Evolutionary conservation across 2,113 vertebrate species (phyloP).

Genomic region (Callopanchax toddi): DNA sequence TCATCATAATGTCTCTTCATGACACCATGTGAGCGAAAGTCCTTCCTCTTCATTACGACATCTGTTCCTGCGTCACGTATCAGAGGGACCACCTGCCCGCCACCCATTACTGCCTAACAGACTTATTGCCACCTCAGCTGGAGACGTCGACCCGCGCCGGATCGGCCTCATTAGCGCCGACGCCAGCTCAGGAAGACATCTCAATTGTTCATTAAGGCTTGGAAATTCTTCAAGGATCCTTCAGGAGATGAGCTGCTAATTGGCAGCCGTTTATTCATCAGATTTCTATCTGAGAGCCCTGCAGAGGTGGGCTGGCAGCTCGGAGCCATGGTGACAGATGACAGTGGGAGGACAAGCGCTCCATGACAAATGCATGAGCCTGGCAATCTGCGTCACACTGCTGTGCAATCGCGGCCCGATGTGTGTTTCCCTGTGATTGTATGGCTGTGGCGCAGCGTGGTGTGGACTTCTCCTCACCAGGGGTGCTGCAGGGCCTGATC

Average conservation of each 20-base stretch:
- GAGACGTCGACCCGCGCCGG: constrained; percentile 42
- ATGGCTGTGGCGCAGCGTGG: constrained; percentile 17
- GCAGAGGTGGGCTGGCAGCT: constrained; percentile 52
- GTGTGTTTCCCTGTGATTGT: constrained; percentile 47
- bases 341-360: constrained; percentile 68
- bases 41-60: constrained; percentile 55
- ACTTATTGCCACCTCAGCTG: constrained; percentile 32
- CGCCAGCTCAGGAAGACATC: constrained; percentile 57
- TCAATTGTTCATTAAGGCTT: constrained; percentile 69
- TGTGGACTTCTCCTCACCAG: constrained; percentile 84
- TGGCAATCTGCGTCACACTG: constrained; percentile 60
- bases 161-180: constrained; percentile 42
- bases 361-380: constrained; percentile 58
- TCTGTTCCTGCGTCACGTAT: constrained; percentile 41
- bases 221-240: constrained; percentile 64
- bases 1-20: constrained; percentile 49
- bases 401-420: constrained; percentile 43
- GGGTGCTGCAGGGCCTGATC: constrained; percentile 95
- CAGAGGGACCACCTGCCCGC: constrained; percentile 45
- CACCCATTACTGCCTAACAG: constrained; percentile 49
- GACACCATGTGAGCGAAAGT: constrained; percentile 36
- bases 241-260: constrained; percentile 67
- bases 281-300: constrained; percentile 48
- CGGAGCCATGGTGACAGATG: constrained; percentile 70
- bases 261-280: constrained; percentile 68